Evolutionary conservation across 2,888 invertebrate genomes (phyloP).

Genomic region (Athalia cordata): DNA sequence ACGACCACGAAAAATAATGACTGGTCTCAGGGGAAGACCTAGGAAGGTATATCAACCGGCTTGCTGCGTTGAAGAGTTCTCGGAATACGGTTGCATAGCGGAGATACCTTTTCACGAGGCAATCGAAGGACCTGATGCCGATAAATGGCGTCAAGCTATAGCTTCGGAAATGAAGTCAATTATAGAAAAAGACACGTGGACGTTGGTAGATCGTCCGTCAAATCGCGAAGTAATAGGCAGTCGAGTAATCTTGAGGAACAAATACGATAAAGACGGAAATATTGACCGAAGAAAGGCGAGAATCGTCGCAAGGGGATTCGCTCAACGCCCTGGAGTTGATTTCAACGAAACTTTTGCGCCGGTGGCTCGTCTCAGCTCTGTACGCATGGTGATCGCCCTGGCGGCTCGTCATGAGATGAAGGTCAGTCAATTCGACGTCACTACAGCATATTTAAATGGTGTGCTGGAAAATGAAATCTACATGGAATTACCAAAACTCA

Average conservation of each 20-base stretch:
- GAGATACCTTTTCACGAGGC: conserved; percentile 46
- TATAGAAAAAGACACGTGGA: conserved; percentile 56
- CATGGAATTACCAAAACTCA: conserved; percentile 53
- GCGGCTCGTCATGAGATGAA: conserved; percentile 50
- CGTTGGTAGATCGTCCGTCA: conserved; percentile 49
- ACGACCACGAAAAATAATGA: no score
- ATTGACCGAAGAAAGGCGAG: conserved; percentile 53
- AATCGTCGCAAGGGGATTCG: conserved; percentile 52
- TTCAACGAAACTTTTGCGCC: conserved; percentile 54
- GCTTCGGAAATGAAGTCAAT: conserved; percentile 50
- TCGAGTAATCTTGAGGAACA: conserved; percentile 50
- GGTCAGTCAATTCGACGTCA: conserved; percentile 55
- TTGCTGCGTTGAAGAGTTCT: no score
- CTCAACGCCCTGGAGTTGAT: conserved; percentile 53
- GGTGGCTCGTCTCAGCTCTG: conserved; percentile 50
- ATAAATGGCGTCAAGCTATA: conserved; percentile 52
- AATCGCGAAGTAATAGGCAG: conserved; percentile 46
- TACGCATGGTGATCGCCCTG: conserved; percentile 53
- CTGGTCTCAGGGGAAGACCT: no score
- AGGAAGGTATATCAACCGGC: no score
- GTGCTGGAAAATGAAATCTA: conserved; percentile 51
- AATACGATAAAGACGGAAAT: conserved; percentile 49
- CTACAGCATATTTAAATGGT: conserved; percentile 56
- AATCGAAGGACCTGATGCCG: conserved; percentile 43
- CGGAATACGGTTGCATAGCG: no score